Percentiles rank a stretch among this genome's conserved stretches.
Conservation (phyloP, 2,888 invertebrate species). For the Drosophila histrio region DNA sequence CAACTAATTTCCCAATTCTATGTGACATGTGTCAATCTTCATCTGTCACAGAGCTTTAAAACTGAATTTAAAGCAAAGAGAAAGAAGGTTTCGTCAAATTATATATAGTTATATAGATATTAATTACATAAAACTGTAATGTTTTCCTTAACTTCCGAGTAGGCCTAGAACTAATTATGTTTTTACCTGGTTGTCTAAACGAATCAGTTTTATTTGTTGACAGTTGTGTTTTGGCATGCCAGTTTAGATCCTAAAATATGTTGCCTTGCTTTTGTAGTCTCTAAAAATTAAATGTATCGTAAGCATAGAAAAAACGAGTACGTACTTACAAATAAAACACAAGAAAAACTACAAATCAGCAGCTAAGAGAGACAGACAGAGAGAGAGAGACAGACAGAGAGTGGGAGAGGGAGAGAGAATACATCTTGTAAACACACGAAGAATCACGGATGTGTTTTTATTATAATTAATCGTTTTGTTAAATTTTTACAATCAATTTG, state of each 20-base stretch:
- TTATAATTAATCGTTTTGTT: constrained; percentile 8
- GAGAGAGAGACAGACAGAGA: neutral
- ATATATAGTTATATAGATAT: no score
- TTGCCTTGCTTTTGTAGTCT: constrained; percentile 46
- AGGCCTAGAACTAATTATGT: no score
- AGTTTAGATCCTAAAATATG: constrained; percentile 2
- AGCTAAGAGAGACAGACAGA: neutral
- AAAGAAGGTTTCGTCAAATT: no score
- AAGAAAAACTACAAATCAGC: constrained; percentile 19
- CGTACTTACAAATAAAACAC: constrained; percentile 40
- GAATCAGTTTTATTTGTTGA: neutral
- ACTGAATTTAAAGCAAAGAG: no score
- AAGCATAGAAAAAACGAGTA: constrained; percentile 43
- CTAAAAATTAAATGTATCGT: constrained; percentile 67
- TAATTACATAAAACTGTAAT: no score
- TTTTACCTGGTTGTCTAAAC: neutral
- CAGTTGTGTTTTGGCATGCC: neutral
- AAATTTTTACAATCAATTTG: neutral
- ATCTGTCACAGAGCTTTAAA: no score
- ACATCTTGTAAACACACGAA: neutral
- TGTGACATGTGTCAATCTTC: no score
- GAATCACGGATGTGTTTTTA: constrained; percentile 7
- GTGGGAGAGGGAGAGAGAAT: neutral
- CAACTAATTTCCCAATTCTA: no score
- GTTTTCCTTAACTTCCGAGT: no score